A percentile compares a stretch with the other conserved stretches of the same genome.
These are phyloP conservation scores for Trichonephila clavipes DNA, from an alignment of 1,140 invertebrate species.

Conservation along the genomic window DNA sequence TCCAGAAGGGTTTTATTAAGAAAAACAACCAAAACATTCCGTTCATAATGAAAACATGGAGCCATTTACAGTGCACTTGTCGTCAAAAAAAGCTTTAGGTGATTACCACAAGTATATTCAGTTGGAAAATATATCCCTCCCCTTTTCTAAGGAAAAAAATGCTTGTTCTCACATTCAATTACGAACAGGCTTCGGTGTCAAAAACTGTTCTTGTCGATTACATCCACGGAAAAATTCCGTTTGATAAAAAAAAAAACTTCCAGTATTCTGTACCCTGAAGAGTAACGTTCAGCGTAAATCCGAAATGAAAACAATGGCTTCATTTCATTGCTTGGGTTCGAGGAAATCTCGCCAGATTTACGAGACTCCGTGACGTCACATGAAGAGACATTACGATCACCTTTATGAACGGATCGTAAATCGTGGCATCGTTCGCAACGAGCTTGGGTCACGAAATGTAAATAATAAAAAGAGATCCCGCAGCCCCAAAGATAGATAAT, in stretches of 20 bases:
- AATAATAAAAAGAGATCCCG: neutral
- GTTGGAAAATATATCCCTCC: too few species aligned
- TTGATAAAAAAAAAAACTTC: too few species aligned
- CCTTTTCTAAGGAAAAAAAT: too few species aligned
- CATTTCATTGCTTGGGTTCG: constrained; percentile 9
- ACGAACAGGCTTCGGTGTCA: too few species aligned
- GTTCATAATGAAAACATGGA: too few species aligned
- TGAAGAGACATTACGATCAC: neutral
- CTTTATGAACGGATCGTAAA: constrained; percentile 59
- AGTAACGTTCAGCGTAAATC: neutral
- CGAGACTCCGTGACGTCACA: constrained; percentile 49
- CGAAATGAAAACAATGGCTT: constrained; percentile 3
- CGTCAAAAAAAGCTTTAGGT: too few species aligned
- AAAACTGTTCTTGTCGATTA: too few species aligned
- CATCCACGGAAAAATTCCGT: neutral
- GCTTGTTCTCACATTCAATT: too few species aligned
- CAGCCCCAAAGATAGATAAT: neutral
- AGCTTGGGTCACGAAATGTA: constrained; percentile 39
- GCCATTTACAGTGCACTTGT: too few species aligned
- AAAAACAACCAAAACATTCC: too few species aligned
- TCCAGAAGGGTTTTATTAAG: too few species aligned
- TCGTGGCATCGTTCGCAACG: neutral
- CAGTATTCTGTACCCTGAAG: neutral
- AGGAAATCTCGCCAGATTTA: constrained; percentile 50
- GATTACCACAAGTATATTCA: too few species aligned